Evolutionary conservation across 2,113 vertebrate genomes (phyloP), one percentile per base, ranked within the genome.

Genomic region (Lethenteron camtschaticum): DNA sequence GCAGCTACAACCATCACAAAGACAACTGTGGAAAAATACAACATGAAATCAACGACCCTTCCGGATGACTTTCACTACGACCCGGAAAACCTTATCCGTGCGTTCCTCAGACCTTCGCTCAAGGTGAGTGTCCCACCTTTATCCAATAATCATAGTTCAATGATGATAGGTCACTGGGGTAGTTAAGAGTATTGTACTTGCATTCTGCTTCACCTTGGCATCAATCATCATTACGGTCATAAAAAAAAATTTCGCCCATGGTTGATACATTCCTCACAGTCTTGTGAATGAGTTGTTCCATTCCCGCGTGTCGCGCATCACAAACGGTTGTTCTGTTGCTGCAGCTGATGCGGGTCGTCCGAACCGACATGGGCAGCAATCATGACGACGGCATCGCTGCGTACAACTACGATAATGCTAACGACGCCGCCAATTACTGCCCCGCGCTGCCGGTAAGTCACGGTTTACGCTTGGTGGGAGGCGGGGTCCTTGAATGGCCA

Each of bases 401-500:
- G 24, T 97, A 97, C 1, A 79, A 97, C 75, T 97, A 97, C 75
- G 79, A 87, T 77, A 96, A 97, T 56, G 83, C 87, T 71, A 88
- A 85, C 0, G 91, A 97, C 72, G 90, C 83, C 10, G 81, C 82
- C 72, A 85, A 92, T 78, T 96, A 89, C 79, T 97, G 91, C 74
- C 94, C 94, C 2, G 85, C 80, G 1, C 71, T 82, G 18, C 78
- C 87, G 87, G 92, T 94, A 20, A 72, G 58, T 72, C 6, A 18
- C 24, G 1, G 2, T 63, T 14, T 41, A 41, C 41, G 41, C 41
- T 41, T 41, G 41, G 41, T 41, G 41, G 41, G 41, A 5, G 41
- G 41, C 41, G 41, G 41, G 24, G 41, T 41, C 41, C 41, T 41
- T 41, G 41, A 41, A 41, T 41, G 41, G 41, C 41, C 41, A 41